These are phyloP conservation scores for Bombus huntii DNA, from an alignment of 1,140 invertebrate genomes.

Conservation along the genomic window DNA sequence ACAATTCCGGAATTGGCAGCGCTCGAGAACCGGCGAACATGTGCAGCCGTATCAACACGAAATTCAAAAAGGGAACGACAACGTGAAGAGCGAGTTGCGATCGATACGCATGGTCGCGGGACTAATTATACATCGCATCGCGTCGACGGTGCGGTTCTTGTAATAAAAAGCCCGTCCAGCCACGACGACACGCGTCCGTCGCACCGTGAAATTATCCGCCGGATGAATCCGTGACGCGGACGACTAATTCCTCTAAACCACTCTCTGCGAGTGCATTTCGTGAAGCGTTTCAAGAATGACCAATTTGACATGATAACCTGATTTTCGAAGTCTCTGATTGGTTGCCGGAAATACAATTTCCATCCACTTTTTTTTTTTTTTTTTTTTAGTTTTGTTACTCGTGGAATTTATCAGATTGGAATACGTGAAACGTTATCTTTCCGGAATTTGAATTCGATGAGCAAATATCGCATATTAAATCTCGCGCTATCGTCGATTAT, in stretches of 20 bases:
- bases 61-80: conserved; percentile 1
- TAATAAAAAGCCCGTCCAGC: conserved; percentile 8
- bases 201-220: not conserved
- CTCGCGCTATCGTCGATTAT: too few relatives aligned
- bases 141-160: conserved; percentile 9
- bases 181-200: not conserved
- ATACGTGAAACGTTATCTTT: too few relatives aligned
- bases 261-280: not conserved
- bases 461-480: too few relatives aligned
- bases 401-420: too few relatives aligned
- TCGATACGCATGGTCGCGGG: not conserved
- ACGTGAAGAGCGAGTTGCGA: not conserved
- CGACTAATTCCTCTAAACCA: not conserved
- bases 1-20: conserved; percentile 68
- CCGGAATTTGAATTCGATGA: too few relatives aligned
- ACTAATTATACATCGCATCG: conserved; percentile 31
- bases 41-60: conserved; percentile 23
- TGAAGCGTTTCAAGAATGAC: too few relatives aligned
- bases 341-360: not conserved
- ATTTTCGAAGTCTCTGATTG: not conserved
- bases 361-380: too few relatives aligned
- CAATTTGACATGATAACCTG: not conserved
- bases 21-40: conserved; percentile 32
- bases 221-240: not conserved
- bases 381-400: too few relatives aligned